Conservation (phyloP, 2,888 invertebrate genomes). For the Sesia apiformis region DNA sequence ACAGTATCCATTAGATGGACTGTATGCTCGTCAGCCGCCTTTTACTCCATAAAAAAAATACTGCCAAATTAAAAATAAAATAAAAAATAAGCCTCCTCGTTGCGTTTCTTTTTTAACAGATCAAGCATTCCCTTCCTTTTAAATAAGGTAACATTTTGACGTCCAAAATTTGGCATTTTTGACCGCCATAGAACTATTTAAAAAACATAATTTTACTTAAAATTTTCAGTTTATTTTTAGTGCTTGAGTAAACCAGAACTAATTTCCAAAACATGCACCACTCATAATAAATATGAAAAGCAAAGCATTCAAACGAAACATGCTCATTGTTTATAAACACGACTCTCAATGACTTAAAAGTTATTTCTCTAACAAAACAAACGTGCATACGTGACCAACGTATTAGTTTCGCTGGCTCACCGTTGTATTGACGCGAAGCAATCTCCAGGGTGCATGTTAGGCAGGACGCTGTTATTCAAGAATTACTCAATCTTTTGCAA, state of each 20-base stretch:
- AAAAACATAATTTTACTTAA: no score
- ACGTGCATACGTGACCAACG: conserved; percentile 16
- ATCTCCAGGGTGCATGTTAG: neutral
- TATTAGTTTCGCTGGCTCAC: conserved; percentile 14
- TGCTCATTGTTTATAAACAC: conserved; percentile 2
- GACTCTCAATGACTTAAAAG: neutral
- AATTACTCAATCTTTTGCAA: neutral
- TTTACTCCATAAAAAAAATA: no score
- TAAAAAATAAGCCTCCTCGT: no score
- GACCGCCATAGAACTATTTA: no score
- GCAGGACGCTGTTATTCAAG: neutral
- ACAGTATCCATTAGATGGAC: no score
- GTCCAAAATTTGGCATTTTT: no score
- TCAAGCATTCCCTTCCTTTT: no score
- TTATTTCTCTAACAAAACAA: conserved; percentile 1
- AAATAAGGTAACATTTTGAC: no score
- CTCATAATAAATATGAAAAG: neutral
- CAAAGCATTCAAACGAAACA: neutral
- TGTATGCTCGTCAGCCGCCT: no score
- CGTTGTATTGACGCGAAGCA: conserved; percentile 1
- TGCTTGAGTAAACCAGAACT: neutral
- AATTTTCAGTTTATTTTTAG: neutral
- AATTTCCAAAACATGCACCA: neutral
- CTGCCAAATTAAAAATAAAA: no score
- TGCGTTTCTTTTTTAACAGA: no score